Percentiles rank a stretch among this genome's conserved stretches.
phyloP scores from a whole-genome alignment of 1,140 invertebrate genomes.

The Proales similis region DNA sequence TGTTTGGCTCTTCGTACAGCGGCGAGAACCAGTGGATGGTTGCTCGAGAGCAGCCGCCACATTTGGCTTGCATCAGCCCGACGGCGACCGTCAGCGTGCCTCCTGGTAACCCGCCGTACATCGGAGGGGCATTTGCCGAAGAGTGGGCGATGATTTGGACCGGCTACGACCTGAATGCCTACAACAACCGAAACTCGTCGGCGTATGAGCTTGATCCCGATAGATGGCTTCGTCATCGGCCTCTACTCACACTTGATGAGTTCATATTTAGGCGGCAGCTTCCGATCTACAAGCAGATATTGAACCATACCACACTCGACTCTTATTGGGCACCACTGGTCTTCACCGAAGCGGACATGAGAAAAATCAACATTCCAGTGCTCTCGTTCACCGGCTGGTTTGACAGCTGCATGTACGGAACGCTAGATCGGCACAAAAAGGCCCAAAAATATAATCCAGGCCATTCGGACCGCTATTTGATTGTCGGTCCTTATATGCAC shows the following conservation, averaged over 20 bases:
- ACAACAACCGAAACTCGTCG: background rate
- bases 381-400: constrained; percentile 23
- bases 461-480: background rate
- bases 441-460: background rate
- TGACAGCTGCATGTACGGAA: background rate
- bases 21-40: constrained; percentile 20
- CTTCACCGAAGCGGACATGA: background rate
- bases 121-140: background rate
- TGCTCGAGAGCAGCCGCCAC: constrained; percentile 10
- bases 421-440: background rate
- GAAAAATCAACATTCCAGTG: constrained; percentile 1
- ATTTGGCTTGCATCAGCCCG: constrained; percentile 2
- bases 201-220: background rate
- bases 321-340: background rate
- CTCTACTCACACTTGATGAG: background rate
- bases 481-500: constrained; percentile 18
- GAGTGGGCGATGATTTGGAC: constrained; percentile 1
- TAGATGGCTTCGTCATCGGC: background rate
- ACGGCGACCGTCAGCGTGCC: background rate
- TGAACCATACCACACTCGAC: background rate
- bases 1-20: constrained; percentile 7
- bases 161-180: background rate
- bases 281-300: background rate
- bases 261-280: background rate
- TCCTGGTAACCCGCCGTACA: background rate